Evolutionary conservation across 2,888 invertebrate species (phyloP).

Genomic region (Ectemnius continuus): DNA sequence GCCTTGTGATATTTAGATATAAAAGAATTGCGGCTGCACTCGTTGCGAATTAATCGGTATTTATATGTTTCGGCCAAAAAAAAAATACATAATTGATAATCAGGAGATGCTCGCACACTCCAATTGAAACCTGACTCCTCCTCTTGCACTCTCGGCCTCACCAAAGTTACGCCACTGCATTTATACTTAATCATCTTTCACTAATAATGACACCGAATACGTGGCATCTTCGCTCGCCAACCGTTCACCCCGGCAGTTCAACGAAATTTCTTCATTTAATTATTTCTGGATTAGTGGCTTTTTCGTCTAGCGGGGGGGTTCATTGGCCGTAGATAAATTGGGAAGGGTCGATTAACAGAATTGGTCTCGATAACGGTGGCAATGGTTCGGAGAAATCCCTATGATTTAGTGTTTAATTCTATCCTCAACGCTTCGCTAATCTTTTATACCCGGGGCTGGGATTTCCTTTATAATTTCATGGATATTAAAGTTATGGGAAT

Average conservation of each 20-base stretch:
- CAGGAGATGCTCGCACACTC: no score
- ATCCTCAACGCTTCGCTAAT: slow-evolving; percentile 3
- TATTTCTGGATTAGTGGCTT: no score
- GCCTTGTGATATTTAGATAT: slow-evolving; percentile 12
- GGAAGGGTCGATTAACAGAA: neutral
- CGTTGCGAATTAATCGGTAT: no score
- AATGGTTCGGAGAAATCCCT: slow-evolving; percentile 56
- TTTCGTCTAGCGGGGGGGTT: no score
- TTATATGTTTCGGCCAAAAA: no score
- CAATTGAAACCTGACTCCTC: neutral
- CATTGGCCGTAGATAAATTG: no score
- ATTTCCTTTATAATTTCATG: no score
- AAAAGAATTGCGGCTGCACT: neutral
- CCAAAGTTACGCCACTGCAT: slow-evolving; percentile 29
- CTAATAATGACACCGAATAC: slow-evolving; percentile 15
- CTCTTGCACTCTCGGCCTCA: neutral
- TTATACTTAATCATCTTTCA: neutral
- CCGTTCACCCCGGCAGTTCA: slow-evolving; percentile 20
- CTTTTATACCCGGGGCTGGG: no score
- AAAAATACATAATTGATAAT: no score
- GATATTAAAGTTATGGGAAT: no score
- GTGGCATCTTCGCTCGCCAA: slow-evolving; percentile 9
- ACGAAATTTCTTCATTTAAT: no score
- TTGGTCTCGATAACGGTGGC: slow-evolving; percentile 45
- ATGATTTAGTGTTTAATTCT: slow-evolving; percentile 5